Percentiles rank a stretch among this genome's conserved stretches.
Evolutionary conservation across 2,797 vertebrate species (phyloP).

Genomic region (Otolemur crassicaudatus): DNA sequence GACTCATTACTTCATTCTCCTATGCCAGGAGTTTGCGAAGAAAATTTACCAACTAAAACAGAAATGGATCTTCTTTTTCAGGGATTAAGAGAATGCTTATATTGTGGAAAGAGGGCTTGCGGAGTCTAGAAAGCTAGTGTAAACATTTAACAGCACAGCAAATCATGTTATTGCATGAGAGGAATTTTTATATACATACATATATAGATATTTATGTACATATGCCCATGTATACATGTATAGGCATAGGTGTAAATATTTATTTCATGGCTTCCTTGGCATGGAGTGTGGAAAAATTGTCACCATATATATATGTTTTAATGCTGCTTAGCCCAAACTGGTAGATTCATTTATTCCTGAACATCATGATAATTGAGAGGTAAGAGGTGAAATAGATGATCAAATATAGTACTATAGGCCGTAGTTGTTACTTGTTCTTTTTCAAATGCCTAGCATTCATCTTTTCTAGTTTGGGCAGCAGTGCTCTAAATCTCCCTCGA

Average conservation of each 20-base stretch:
- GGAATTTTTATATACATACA: neutral
- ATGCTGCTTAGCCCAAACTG: neutral
- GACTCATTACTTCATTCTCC: slow-evolving; percentile 21
- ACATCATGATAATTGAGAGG: neutral
- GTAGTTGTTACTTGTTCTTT: neutral
- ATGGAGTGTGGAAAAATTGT: slow-evolving; percentile 40
- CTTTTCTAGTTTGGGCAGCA: slow-evolving; percentile 23
- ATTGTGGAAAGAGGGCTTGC: neutral
- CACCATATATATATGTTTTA: neutral
- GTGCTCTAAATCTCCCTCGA: neutral
- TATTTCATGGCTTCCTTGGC: slow-evolving; percentile 10
- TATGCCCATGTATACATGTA: neutral
- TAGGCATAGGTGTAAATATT: neutral
- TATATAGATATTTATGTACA: neutral
- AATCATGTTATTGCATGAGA: slow-evolving; percentile 25
- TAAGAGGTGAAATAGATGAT: neutral
- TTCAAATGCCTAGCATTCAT: neutral
- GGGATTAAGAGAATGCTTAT: slow-evolving; percentile 32
- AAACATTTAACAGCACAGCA: neutral
- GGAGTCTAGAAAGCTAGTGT: neutral
- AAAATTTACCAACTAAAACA: slow-evolving; percentile 36
- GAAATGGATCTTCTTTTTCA: neutral
- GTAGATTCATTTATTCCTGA: slow-evolving; percentile 19
- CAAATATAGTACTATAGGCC: neutral
- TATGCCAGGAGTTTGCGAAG: neutral